Base-by-base conservation (phyloP, 2,888 invertebrate species). In the Protophormia terraenovae region DNA sequence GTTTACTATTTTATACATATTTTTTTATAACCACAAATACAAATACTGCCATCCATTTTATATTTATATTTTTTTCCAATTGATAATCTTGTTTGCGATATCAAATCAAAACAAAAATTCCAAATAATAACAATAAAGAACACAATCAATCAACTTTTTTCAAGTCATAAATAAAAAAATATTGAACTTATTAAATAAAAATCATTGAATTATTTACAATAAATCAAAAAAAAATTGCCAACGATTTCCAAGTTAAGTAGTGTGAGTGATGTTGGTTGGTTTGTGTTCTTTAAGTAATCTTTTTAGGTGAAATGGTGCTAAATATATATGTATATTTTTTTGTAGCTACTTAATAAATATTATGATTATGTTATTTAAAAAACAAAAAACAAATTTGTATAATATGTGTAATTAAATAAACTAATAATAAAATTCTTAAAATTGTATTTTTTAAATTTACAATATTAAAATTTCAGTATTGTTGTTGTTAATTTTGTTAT, bases 161-260 rank as follows among this genome's bases (percentile, higher is more conserved):
- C 45, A 47, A 47, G 27, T 69, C 47, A 16, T 47, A 32, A 73
- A 64, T 27, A 27, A 45, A 64, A 27, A 32, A 58, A 32, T 10
- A 16, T 22, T 35, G 22, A 22, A 19, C 69, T 29, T 71, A 7
- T 10, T 8, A 72, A 32, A 24, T n/a, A 60, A 10, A 47, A 29
- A 41, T 16, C 14, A 62, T 45, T 73, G 7, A 66, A 76, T 66
- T 80, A 84, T 84, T 80, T 84, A 84, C 84, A 80, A 79, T 71
- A 41, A n/a, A n/a, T 38, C 14, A 53, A 16, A 45, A 58, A 67
- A 22, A 64, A 71, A 62, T 53, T 53, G 8, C 47, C 24, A 83
- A 55, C 55, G 32, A 32, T 62, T 78, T 22, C 10, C 5, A 35
- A n/a, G n/a, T 27, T 24, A 73, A 19, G 27, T 24, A 24, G 24